phyloP scores from a whole-genome alignment of 2,113 vertebrate genomes.

The Benitochromis conjunctus region DNA sequence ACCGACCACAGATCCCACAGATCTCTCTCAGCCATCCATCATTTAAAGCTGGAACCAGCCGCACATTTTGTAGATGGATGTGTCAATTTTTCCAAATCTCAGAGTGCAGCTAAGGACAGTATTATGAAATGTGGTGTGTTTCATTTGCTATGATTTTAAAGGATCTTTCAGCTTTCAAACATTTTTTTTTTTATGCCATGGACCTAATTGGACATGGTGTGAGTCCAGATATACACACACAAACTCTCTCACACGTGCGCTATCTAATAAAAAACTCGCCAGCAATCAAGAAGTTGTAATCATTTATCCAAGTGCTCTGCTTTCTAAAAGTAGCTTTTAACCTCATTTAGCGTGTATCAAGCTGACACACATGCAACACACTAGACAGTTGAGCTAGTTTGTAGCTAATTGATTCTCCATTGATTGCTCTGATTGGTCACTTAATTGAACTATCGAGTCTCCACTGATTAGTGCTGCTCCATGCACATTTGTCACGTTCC shows the following conservation, averaged over 20 bases:
- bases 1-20: background rate
- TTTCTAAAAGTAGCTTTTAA: constrained; percentile 53
- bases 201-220: constrained; percentile 22
- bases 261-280: constrained; percentile 6
- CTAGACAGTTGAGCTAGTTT: constrained; percentile 17
- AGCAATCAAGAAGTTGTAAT: constrained; percentile 31
- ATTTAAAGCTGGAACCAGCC: background rate
- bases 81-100: background rate
- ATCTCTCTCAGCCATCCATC: constrained; percentile 24
- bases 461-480: constrained; percentile 5
- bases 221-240: background rate
- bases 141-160: background rate
- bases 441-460: constrained; percentile 37
- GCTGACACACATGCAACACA: background rate
- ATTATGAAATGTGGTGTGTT: background rate
- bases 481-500: background rate
- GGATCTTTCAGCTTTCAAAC: background rate
- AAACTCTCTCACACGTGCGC: background rate
- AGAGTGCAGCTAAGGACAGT: background rate
- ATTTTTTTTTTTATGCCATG: background rate
- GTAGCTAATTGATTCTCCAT: constrained; percentile 49
- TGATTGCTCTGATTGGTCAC: constrained; percentile 44
- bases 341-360: constrained; percentile 23
- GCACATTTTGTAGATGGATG: constrained; percentile 21
- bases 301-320: constrained; percentile 37